These are phyloP conservation scores for Varroa destructor DNA, from an alignment of 1,140 invertebrate genomes.

Conservation along the genomic window DNA sequence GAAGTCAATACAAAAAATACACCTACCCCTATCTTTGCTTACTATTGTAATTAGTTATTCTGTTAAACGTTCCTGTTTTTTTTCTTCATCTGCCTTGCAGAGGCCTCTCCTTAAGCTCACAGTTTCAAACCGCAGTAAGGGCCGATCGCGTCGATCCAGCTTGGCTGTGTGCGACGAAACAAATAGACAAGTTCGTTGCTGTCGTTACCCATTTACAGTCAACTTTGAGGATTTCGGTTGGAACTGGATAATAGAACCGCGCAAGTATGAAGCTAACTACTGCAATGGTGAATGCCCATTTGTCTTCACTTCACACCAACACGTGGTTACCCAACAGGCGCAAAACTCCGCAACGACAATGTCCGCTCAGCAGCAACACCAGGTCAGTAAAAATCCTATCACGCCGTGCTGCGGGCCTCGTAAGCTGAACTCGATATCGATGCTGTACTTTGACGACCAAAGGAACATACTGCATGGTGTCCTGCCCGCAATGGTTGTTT, in stretches of 20 bases:
- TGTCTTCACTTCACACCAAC: conserved; percentile 60
- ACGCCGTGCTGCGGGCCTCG: conserved; percentile 64
- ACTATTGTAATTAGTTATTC: no score
- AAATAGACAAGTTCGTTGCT: conserved; percentile 63
- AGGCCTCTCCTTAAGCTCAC: conserved; percentile 4
- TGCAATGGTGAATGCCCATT: conserved; percentile 88
- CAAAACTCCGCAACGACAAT: no score
- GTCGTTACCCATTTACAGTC: conserved; percentile 76
- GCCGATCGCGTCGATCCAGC: conserved; percentile 55
- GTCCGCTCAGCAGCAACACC: background rate
- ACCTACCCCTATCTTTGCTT: no score
- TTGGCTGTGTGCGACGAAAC: conserved; percentile 62
- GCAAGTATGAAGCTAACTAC: conserved; percentile 87
- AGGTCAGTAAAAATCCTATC: background rate
- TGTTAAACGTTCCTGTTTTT: background rate
- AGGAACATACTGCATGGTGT: conserved; percentile 73
- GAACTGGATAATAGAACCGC: conserved; percentile 96
- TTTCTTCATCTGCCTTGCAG: background rate
- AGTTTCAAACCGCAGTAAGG: conserved; percentile 31
- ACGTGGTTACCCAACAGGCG: conserved; percentile 84
- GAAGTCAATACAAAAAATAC: no score
- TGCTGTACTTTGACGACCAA: conserved; percentile 76
- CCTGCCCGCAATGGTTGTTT: conserved; percentile 81
- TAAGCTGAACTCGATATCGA: conserved; percentile 72
- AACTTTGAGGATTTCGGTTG: conserved; percentile 93